Percentiles rank a stretch among this genome's conserved stretches.
Evolutionary conservation across 2,113 vertebrate genomes (phyloP).

Genomic region (Paratilapia polleni): DNA sequence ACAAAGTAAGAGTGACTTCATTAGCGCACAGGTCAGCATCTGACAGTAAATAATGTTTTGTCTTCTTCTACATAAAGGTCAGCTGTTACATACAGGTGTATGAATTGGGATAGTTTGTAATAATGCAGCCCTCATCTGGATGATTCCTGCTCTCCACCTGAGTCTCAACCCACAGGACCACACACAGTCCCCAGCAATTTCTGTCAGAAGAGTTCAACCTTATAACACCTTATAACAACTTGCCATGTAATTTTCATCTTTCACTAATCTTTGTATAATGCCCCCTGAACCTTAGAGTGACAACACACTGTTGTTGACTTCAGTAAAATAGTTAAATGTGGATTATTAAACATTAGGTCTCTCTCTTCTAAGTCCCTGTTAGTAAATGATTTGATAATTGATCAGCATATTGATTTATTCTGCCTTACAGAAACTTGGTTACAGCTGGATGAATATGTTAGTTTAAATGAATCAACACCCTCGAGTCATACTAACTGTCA

Average conservation of each 20-base stretch:
- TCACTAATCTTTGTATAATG: neutral
- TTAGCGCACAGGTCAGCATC: neutral
- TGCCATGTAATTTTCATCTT: neutral
- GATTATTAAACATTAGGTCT: too few species aligned
- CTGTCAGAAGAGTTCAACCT: neutral
- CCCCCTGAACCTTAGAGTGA: neutral
- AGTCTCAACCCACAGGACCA: neutral
- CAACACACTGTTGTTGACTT: neutral
- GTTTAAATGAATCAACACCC: too few species aligned
- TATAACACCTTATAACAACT: neutral
- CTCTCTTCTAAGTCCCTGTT: too few species aligned
- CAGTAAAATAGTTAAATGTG: too few species aligned
- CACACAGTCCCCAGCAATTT: neutral
- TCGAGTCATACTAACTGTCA: too few species aligned
- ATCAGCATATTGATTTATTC: too few species aligned
- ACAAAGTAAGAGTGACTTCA: neutral
- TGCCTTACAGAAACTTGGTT: too few species aligned
- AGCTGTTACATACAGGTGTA: too few species aligned
- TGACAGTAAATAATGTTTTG: neutral
- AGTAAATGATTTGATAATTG: too few species aligned
- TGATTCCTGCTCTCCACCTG: neutral
- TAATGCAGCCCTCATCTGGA: neutral
- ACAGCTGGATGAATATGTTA: too few species aligned
- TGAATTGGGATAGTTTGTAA: too few species aligned
- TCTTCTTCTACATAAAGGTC: neutral